Evolutionary conservation across 2,113 vertebrate genomes (phyloP), one percentile per base, ranked within the genome.

Genomic region (Oreochromis tanganicae): DNA sequence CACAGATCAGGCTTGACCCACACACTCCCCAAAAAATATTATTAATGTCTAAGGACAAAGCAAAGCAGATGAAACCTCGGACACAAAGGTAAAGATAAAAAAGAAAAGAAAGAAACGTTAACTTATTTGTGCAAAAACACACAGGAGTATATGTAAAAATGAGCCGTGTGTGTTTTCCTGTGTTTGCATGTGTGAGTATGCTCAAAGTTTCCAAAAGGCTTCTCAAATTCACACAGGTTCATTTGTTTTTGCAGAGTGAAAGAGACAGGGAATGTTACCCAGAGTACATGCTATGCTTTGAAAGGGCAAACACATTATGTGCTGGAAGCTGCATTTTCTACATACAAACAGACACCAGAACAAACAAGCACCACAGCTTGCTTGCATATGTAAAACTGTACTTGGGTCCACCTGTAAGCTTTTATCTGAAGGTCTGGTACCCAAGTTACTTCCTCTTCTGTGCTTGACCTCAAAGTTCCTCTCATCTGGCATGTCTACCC

Each of bases 331-430:
- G 87, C 87, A 81, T 94, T 95, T 92, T 92, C 88, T 36, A 89
- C 93, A 91, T 89, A 88, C 90, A 92, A 91, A 92, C 93, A 95
- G 92, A 93, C 91, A 93, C 79, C 88, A 94, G 95, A 87, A 88
- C 92, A 95, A 94, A 95, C 94, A 95, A 83, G 79, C 89, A 50
- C 38, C 90, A 83, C 95, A 95, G 92, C 92, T 95, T 93, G 94
- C 93, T 80, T 94, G 92, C 95, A 96, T 84, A 87, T 95, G 95
- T 68, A 92, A 48, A 38, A 82, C 81, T 83, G 89, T 68, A 82
- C 90, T 84, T 83, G 68, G 81, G 90, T 87, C 89, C 95, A 96
- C 95, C 96, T 96, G 96, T 93, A 87, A 94, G 95, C 94, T 95
- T 94, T 96, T 96, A 96, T 94, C 90, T 86, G 61, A 89, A 88